Evolutionary conservation across 1,140 invertebrate species (phyloP).

Genomic region (Eurytemora carolleeae): DNA sequence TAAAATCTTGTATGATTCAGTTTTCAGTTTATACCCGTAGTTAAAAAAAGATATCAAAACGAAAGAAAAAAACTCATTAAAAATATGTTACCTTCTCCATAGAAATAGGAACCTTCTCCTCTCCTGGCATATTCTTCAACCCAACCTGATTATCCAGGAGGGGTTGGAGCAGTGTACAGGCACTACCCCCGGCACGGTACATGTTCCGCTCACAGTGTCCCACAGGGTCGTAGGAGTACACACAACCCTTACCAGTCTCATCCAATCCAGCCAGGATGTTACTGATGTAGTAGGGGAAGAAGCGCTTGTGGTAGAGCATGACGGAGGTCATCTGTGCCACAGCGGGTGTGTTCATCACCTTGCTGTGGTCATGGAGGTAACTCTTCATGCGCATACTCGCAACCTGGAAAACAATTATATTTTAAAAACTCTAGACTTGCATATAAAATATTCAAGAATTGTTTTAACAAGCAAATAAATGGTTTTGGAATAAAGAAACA

Average conservation of each 20-base stretch:
- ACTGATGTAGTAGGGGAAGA: conserved; percentile 95
- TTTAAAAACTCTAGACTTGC: conserved; percentile 1
- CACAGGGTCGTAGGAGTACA: conserved; percentile 91
- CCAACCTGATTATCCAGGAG: conserved; percentile 77
- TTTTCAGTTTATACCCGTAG: too few species aligned
- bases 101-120: conserved; percentile 34
- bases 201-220: conserved; percentile 65
- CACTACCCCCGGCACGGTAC: conserved; percentile 62
- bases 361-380: conserved; percentile 87
- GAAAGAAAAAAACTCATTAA: too few species aligned
- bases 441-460: not conserved
- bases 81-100: too few species aligned
- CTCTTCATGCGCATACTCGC: conserved; percentile 36
- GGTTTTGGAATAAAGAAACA: too few species aligned
- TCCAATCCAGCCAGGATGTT: conserved; percentile 75
- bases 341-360: conserved; percentile 73
- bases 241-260: conserved; percentile 62
- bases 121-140: conserved; percentile 55
- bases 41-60: too few species aligned
- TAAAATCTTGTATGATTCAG: too few species aligned
- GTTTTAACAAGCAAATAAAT: too few species aligned
- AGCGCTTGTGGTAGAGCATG: conserved; percentile 85
- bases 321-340: conserved; percentile 86
- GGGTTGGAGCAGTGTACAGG: conserved; percentile 31
- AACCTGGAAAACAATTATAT: not conserved